Evolutionary conservation across 2,797 vertebrate species (phyloP).

Genomic region (Malurus leucopterus): DNA sequence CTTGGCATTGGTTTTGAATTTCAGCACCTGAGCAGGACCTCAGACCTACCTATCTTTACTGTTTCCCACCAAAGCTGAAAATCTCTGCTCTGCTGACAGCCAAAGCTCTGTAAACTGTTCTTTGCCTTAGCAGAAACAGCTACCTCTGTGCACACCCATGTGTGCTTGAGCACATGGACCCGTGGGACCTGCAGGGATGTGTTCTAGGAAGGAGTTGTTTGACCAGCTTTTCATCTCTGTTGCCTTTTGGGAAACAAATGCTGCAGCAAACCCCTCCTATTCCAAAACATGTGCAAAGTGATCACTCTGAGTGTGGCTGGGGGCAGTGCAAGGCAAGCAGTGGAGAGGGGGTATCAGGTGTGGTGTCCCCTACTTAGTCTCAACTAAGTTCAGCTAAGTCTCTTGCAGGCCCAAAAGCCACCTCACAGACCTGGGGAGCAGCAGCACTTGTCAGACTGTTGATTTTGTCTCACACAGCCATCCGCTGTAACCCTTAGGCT

Average conservation of each 20-base stretch:
- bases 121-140: slow-evolving; percentile 15
- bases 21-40: not conserved
- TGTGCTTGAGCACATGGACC: not conserved
- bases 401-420: not conserved
- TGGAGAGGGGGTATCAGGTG: not conserved
- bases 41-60: not conserved
- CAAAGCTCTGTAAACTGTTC: not conserved
- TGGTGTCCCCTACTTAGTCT: not conserved
- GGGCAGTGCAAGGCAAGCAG: not conserved
- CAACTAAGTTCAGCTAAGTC: not conserved
- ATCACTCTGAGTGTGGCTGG: not conserved
- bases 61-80: not conserved
- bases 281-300: fast-evolving
- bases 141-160: not conserved
- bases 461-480: not conserved
- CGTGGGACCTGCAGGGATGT: not conserved
- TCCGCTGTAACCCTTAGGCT: not conserved
- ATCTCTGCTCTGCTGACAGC: not conserved
- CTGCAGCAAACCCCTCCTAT: not conserved
- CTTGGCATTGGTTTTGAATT: not conserved
- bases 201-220: not conserved
- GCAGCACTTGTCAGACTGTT: not conserved
- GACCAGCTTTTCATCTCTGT: not conserved
- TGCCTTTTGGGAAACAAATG: not conserved
- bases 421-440: not conserved